phyloP scores from a whole-genome alignment of 1,140 invertebrate species.

The Macrocentrus cingulum region DNA sequence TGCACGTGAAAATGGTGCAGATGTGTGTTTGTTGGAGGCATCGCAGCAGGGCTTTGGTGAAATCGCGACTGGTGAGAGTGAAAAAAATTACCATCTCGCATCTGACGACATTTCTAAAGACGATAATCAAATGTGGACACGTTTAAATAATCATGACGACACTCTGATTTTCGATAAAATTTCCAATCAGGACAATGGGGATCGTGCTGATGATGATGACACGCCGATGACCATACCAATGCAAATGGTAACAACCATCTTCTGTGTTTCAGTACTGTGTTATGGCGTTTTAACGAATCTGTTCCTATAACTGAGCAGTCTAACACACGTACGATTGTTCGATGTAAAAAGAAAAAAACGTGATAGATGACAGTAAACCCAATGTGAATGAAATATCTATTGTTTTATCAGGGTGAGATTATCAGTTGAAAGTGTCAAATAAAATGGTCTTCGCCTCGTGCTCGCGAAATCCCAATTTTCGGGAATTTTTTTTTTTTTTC shows the following conservation, averaged over 20 bases:
- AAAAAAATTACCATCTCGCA: too few species aligned
- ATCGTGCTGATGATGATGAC: conserved; percentile 17
- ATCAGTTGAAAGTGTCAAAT: not conserved
- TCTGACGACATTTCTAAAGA: too few species aligned
- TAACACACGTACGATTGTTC: not conserved
- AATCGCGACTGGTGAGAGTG: too few species aligned
- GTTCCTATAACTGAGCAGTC: conserved; percentile 46
- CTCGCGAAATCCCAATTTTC: not conserved
- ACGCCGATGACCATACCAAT: conserved; percentile 50
- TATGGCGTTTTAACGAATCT: conserved; percentile 57
- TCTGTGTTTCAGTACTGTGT: conserved; percentile 59
- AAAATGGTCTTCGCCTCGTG: conserved; percentile 14
- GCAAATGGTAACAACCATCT: conserved; percentile 58
- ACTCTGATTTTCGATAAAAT: too few species aligned
- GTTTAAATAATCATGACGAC: too few species aligned
- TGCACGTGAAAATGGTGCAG: too few species aligned
- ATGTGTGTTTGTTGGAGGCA: too few species aligned
- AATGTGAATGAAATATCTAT: too few species aligned
- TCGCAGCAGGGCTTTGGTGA: too few species aligned
- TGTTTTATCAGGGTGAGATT: too few species aligned
- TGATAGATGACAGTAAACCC: too few species aligned
- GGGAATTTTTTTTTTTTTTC: not conserved
- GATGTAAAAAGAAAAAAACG: not conserved
- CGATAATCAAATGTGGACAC: too few species aligned
- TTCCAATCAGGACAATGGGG: not conserved